Evolutionary conservation across 2,113 vertebrate genomes (phyloP), one percentile per base, ranked within the genome.

Genomic region (Chloropsis hardwickii): DNA sequence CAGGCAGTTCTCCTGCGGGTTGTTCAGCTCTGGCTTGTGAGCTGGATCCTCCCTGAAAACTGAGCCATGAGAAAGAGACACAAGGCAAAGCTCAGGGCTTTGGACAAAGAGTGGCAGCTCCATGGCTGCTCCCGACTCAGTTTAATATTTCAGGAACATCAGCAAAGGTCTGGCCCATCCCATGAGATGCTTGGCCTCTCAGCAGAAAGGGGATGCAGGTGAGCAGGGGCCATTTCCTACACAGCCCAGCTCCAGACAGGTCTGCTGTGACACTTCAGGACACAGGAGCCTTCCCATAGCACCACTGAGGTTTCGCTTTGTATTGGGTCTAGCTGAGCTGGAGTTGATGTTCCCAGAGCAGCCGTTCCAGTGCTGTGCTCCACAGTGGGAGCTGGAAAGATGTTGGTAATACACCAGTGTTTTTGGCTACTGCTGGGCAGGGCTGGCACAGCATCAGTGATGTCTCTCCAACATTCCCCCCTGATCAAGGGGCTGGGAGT

Each of bases 1-100:
- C 53, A 98, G 88, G 82, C 98, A 98, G 97, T 98, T 98, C 67
- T 98, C 97, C 86, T 96, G 97, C n/a, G 98, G 95, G 40, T 88
- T 96, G 61, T 97, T 98, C 39, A 50, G 33, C 47, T 94, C 94
- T 0, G 83, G 95, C 25, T 84, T 84, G 12, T 51, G 82, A 18
- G 91, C 76, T 16, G 96, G 85, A 3, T 88, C 92, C 39, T 97
- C 93, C 66, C 95, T 96, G 92, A 97, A 97, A 64, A 97, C 98
- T 97, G 95, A 90, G 54, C 25, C 48, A 24, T 2, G 6, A 1
- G 2, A 53, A 53, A 86, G 35, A 84, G 51, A 78, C 42, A 21
- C 22, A 19, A 61, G 48, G 48, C 6, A n/a, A 62, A 13, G 42
- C 22, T 95, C 62, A 88, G 58, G 29, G 33, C 45, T 12, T 29